A percentile compares a stretch with the other conserved stretches of the same genome.
Conservation (phyloP, 35 echinoderm and acorn worm genomes). For the Diadema setosum region DNA sequence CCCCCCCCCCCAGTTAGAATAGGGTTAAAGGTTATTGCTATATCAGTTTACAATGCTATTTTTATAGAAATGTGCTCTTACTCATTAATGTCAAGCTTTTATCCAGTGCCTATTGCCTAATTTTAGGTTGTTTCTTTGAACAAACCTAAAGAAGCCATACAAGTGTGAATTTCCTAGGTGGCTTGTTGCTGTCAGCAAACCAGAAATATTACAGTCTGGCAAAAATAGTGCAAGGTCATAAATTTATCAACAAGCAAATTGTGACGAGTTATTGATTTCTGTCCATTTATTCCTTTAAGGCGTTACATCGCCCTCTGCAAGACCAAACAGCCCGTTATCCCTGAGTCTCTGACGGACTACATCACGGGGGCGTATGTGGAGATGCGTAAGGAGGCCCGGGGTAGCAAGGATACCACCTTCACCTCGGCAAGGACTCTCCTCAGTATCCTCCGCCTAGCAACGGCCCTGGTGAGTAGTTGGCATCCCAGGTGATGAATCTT, state of each 20-base stretch:
- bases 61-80: too few relatives aligned
- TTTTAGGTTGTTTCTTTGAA: too few relatives aligned
- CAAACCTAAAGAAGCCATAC: too few relatives aligned
- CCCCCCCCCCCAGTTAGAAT: too few relatives aligned
- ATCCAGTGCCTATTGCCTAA: too few relatives aligned
- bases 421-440: slow-evolving; percentile 91
- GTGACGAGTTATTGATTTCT: too few relatives aligned
- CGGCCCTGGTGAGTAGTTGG: slow-evolving; percentile 85
- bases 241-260: neutral
- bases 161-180: too few relatives aligned
- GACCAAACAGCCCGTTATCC: slow-evolving; percentile 84
- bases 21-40: too few relatives aligned
- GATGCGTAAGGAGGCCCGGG: slow-evolving; percentile 93
- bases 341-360: slow-evolving; percentile 86
- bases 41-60: too few relatives aligned
- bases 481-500: too few relatives aligned
- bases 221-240: neutral
- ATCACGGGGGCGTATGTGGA: slow-evolving; percentile 98
- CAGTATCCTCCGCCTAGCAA: slow-evolving; percentile 86
- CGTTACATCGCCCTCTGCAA: slow-evolving; percentile 94
- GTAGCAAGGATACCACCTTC: slow-evolving; percentile 94
- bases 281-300: slow-evolving; percentile 8
- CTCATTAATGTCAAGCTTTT: too few relatives aligned
- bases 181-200: too few relatives aligned
- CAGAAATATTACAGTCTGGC: neutral